Percentiles rank a stretch among this genome's conserved stretches.
Evolutionary conservation across 92 coral and sea anemone genomes (phyloP).

Genomic region (Nematostella vectensis): DNA sequence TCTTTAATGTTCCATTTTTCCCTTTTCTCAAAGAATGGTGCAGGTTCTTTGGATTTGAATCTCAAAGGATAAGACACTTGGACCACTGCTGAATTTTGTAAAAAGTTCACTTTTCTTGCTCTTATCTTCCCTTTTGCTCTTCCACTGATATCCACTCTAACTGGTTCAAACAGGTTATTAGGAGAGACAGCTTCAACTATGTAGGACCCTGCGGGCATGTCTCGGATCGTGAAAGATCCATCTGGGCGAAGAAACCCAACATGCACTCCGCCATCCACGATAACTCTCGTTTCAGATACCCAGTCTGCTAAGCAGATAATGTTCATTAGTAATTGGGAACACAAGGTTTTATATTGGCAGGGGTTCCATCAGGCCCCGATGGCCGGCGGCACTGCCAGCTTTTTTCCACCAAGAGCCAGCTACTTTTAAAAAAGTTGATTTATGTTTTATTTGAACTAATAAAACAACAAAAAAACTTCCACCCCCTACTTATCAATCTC

Average conservation of each 20-base stretch:
- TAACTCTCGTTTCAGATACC: slow-evolving; percentile 80
- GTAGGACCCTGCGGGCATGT: slow-evolving; percentile 90
- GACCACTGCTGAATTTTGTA: slow-evolving; percentile 97
- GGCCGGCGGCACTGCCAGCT: too few species aligned
- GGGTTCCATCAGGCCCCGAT: too few species aligned
- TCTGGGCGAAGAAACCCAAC: slow-evolving; percentile 85
- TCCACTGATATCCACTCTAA: slow-evolving; percentile 93
- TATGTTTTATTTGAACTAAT: too few species aligned
- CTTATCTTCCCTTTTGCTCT: slow-evolving; percentile 91
- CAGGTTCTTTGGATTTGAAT: slow-evolving; percentile 82
- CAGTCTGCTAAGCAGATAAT: slow-evolving; percentile 88
- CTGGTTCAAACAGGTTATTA: slow-evolving; percentile 89
- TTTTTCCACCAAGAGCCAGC: too few species aligned
- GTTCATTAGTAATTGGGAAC: background rate
- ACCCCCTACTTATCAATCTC: too few species aligned
- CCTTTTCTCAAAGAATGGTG: slow-evolving; percentile 92
- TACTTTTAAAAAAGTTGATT: too few species aligned
- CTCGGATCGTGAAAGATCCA: slow-evolving; percentile 80
- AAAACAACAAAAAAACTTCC: too few species aligned
- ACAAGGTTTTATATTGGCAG: too few species aligned
- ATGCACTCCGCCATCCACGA: slow-evolving; percentile 89
- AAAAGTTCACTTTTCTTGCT: slow-evolving; percentile 94
- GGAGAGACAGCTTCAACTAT: slow-evolving; percentile 92
- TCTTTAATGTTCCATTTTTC: slow-evolving; percentile 89
- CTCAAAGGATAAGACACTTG: slow-evolving; percentile 87